Base-by-base conservation (phyloP, 2,113 vertebrate genomes). In the Rutilus rutilus region DNA sequence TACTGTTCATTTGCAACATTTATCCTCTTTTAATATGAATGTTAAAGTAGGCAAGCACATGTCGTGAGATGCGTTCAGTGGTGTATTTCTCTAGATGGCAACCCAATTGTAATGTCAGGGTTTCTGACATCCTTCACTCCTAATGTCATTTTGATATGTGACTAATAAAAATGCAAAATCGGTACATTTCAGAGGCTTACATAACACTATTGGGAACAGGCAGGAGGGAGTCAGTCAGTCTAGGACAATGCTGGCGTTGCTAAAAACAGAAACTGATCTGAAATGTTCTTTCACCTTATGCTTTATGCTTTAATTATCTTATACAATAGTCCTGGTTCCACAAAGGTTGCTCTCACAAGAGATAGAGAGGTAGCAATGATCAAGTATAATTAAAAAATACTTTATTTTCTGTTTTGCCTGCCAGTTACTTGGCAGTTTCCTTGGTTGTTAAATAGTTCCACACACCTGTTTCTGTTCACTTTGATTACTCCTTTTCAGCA, bases 151-250 rank as follows among this genome's bases (percentile, higher is more conserved):
- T 67, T 50, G 79, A 30, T 65, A 67, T 50, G 39, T 6, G 25
- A 52, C 42, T 67, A 67, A 67, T 67, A 47, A 36, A 69, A 33
- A n/a, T n/a, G 80, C 27, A 7, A 71, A 82, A 71, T 36, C 54
- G 21, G 47, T 54, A n/a, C 6, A 52, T 71, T 82, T 82, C 7
- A 3, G 6, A 15, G 27, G 45, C 54, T 82, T 82, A 54, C 47
- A 67, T 71, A 82, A 69, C 47, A 52, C 80, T 69, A 52, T 36
- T 33, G 47, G 80, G 47, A 82, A 69, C 64, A 54, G 17, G 2
- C 12, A 36, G 42, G 64, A 65, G 39, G 33, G 80, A 79, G 54
- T 71, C 65, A 62, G 77, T 82, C 47, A 71, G 80, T 82, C 62
- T 36, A 82, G 64, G 64, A 82, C 80, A 36, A 52, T 36, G 64